These are phyloP conservation scores for Semibalanus balanoides DNA, from an alignment of 1,140 invertebrate species.

Conservation along the genomic window DNA sequence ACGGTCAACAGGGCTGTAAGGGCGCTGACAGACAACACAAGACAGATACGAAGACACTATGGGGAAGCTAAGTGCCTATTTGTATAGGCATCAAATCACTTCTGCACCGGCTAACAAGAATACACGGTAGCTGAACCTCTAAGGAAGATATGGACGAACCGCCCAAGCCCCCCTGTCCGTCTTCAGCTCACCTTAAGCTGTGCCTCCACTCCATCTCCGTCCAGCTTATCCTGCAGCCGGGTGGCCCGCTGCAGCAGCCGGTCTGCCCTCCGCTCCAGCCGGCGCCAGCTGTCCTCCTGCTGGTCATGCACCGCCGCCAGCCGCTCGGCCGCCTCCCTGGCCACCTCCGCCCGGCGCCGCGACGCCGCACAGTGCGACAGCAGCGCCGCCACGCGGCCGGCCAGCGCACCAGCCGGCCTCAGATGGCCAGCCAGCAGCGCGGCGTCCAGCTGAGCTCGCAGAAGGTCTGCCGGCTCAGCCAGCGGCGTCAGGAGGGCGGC, in stretches of 20 bases:
- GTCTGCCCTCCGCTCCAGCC: not conserved
- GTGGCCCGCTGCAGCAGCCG: not conserved
- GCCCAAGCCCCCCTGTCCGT: no score
- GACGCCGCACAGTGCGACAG: not conserved
- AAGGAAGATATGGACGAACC: no score
- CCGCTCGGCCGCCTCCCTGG: not conserved
- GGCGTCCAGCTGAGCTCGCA: not conserved
- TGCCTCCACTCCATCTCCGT: no score
- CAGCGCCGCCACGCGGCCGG: not conserved
- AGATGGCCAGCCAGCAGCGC: not conserved
- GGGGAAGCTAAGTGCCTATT: no score
- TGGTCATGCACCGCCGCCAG: not conserved
- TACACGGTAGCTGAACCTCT: no score
- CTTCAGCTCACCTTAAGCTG: no score
- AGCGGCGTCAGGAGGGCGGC: not conserved
- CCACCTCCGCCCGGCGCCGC: not conserved
- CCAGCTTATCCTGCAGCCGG: not conserved
- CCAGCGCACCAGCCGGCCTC: not conserved
- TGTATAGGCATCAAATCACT: no score
- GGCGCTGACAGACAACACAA: no score
- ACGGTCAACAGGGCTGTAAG: no score
- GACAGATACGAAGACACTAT: no score
- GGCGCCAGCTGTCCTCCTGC: not conserved
- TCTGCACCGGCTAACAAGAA: no score
- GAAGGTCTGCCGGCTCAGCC: not conserved